Conservation (phyloP, 2,888 invertebrate genomes). For the Dicroscelio sp. region DNA sequence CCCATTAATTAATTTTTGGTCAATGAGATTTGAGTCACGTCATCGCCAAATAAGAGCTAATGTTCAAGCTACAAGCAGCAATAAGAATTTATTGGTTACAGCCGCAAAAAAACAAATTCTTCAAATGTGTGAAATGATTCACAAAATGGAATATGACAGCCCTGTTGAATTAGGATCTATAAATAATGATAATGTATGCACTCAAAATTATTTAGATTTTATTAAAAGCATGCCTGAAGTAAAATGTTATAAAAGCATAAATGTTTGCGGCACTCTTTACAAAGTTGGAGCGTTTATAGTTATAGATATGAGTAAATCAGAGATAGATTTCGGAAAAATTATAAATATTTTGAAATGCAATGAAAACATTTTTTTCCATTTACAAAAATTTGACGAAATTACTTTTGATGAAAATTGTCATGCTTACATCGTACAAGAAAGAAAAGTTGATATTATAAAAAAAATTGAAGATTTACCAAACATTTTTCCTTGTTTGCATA, state of each 20-base stretch:
- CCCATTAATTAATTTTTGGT: conserved; percentile 67
- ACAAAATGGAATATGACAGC: not conserved
- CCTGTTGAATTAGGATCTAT: not conserved
- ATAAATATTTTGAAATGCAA: conserved; percentile 56
- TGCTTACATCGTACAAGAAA: conserved; percentile 66
- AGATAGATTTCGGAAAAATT: conserved; percentile 74
- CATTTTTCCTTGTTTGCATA: no score
- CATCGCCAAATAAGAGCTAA: conserved; percentile 66
- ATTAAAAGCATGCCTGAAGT: not conserved
- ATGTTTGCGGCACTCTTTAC: conserved; percentile 57
- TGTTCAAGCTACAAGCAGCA: conserved; percentile 45
- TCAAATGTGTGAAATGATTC: not conserved
- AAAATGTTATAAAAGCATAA: conserved; percentile 31
- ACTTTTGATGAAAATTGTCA: conserved; percentile 66
- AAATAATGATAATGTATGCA: not conserved
- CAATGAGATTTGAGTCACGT: conserved; percentile 71
- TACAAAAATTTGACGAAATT: conserved; percentile 61
- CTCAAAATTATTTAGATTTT: not conserved
- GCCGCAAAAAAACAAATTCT: conserved; percentile 61
- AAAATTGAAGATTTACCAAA: no score
- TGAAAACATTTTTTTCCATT: conserved; percentile 48
- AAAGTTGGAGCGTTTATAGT: conserved; percentile 58
- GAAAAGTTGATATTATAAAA: no score
- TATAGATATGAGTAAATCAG: conserved; percentile 43
- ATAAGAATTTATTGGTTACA: conserved; percentile 62